phyloP scores from a whole-genome alignment of 2,888 invertebrate species.

The Digitonthophagus gazella region DNA sequence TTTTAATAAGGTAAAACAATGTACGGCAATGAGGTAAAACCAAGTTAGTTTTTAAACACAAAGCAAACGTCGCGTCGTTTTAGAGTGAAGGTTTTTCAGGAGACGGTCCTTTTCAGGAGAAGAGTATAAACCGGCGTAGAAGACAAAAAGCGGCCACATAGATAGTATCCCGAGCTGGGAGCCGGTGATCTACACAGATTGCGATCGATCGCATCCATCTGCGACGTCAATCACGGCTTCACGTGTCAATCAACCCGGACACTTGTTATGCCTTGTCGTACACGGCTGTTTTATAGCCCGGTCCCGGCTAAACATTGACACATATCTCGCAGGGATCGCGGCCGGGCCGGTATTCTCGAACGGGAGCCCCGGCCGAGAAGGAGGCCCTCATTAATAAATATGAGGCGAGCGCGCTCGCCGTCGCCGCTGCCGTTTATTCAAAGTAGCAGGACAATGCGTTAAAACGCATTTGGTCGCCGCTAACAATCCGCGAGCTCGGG shows the following conservation, averaged over 20 bases:
- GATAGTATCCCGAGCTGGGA: constrained; percentile 14
- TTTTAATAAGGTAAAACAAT: too few relatives aligned
- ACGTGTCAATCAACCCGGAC: constrained; percentile 53
- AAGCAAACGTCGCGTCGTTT: too few relatives aligned
- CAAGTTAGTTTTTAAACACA: too few relatives aligned
- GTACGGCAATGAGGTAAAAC: too few relatives aligned
- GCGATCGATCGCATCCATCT: constrained; percentile 53
- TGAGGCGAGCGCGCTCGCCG: constrained; percentile 2
- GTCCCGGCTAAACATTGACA: constrained; percentile 36
- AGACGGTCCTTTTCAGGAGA: background rate
- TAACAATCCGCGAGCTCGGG: constrained; percentile 5
- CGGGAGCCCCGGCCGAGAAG: background rate
- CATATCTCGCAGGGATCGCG: constrained; percentile 23
- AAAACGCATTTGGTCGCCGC: constrained; percentile 16
- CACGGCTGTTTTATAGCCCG: constrained; percentile 48
- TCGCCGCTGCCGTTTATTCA: constrained; percentile 5
- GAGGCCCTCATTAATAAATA: constrained; percentile 15
- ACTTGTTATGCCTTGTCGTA: constrained; percentile 51
- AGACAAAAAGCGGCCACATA: constrained; percentile 17
- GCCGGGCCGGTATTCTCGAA: background rate
- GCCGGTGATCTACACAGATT: constrained; percentile 51
- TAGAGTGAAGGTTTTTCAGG: too few relatives aligned
- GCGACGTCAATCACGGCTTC: constrained; percentile 51
- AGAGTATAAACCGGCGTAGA: constrained; percentile 1
- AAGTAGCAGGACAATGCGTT: constrained; percentile 16